phyloP scores from a whole-genome alignment of 2,797 vertebrate species.

The Dromococcyx pavoninus region DNA sequence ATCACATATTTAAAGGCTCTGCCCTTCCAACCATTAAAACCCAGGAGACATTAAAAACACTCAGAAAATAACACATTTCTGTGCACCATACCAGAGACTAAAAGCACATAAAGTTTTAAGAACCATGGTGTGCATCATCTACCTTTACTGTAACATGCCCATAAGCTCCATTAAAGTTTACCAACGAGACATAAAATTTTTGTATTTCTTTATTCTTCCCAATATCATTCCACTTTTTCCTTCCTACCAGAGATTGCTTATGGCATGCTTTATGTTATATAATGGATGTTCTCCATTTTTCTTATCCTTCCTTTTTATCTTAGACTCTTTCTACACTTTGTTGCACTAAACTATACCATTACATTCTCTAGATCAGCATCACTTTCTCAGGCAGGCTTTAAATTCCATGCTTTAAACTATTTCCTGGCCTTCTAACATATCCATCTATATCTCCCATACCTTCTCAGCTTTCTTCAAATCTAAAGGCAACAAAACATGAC shows the following conservation, averaged over 20 bases:
- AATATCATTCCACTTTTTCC: neutral
- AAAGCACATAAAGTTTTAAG: neutral
- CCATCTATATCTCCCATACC: neutral
- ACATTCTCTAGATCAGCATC: neutral
- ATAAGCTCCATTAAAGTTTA: neutral
- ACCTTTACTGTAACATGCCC: neutral
- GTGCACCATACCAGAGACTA: neutral
- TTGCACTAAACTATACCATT: neutral
- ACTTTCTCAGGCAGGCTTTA: neutral
- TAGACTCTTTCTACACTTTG: neutral
- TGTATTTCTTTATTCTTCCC: neutral
- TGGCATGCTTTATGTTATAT: neutral
- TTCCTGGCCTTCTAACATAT: constrained; percentile 23
- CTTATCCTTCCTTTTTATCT: neutral
- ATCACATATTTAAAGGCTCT: neutral
- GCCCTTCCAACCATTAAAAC: neutral
- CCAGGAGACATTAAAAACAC: neutral
- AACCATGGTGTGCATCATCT: neutral
- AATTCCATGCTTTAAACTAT: neutral
- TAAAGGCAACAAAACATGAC: neutral
- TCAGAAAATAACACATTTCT: neutral
- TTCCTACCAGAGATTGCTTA: neutral
- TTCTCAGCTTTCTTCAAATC: neutral
- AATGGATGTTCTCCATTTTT: neutral
- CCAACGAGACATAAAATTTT: neutral